Evolutionary conservation across 2,888 invertebrate species (phyloP).

Genomic region (Agriopis leucophaearia): DNA sequence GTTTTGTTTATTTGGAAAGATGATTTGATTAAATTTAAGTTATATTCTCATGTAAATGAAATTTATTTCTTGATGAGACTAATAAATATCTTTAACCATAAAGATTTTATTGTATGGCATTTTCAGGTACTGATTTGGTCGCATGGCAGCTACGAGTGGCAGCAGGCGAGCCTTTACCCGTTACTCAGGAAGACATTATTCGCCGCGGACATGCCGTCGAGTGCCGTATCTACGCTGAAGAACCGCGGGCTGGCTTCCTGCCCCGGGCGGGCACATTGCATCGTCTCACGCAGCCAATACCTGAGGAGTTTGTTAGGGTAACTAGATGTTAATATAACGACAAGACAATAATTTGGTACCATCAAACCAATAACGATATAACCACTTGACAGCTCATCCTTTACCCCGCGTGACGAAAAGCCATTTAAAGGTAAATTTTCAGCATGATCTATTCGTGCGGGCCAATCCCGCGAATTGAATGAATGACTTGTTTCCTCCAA

Average conservation of each 20-base stretch:
- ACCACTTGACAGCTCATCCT: too few relatives aligned
- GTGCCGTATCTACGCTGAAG: conserved; percentile 98
- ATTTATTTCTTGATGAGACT: too few relatives aligned
- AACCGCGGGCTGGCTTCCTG: conserved; percentile 93
- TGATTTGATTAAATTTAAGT: background rate
- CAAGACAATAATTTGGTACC: too few relatives aligned
- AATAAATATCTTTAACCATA: too few relatives aligned
- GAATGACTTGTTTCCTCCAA: too few relatives aligned
- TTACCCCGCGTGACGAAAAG: too few relatives aligned
- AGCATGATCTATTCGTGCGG: too few relatives aligned
- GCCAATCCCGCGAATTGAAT: too few relatives aligned
- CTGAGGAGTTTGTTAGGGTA: conserved; percentile 88
- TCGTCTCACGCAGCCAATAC: conserved; percentile 90
- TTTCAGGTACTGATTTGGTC: conserved; percentile 94
- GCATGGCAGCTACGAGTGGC: conserved; percentile 99
- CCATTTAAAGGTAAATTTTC: too few relatives aligned
- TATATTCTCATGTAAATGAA: too few relatives aligned
- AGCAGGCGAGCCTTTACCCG: conserved; percentile 93
- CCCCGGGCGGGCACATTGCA: conserved; percentile 96
- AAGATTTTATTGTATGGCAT: too few relatives aligned
- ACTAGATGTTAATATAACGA: conserved; percentile 37
- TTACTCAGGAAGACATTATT: conserved; percentile 91
- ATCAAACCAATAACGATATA: too few relatives aligned
- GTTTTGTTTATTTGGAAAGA: background rate
- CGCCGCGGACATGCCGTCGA: conserved; percentile 97